Conservation (phyloP, 64 coral and sea anemone species). For the Montipora cactus region DNA sequence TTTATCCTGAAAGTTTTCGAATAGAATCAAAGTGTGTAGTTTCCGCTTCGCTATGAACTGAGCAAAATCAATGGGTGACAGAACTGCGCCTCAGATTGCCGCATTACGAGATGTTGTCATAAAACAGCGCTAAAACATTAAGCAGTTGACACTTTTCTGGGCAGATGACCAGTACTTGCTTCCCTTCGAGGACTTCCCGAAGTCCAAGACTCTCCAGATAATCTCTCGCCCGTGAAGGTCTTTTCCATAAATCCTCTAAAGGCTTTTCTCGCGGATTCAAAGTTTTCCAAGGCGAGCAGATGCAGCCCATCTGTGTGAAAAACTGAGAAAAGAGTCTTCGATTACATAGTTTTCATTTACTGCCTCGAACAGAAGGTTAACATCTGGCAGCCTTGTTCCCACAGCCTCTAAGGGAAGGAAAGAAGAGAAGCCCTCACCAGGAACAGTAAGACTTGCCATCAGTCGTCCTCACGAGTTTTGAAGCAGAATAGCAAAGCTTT, state of each 20-base stretch:
- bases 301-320: conserved; percentile 87
- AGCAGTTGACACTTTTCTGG: conserved; percentile 75
- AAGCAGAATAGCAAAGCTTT: no score
- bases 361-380: accelerated
- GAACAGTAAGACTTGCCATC: no score
- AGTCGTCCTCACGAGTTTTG: no score
- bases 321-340: conserved; percentile 45
- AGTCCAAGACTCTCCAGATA: conserved; percentile 86
- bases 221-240: conserved; percentile 56
- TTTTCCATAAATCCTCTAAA: conserved; percentile 81
- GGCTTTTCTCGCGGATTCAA: conserved; percentile 78
- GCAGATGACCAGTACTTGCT: conserved; percentile 74
- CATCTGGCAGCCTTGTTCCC: no score
- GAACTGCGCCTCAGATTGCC: no score
- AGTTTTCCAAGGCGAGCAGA: conserved; percentile 73
- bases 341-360: no score
- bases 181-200: conserved; percentile 20
- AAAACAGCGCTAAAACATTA: conserved; percentile 89
- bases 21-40: no score
- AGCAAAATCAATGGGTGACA: no score
- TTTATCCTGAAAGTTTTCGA: no score
- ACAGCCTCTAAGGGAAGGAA: no score
- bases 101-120: conserved; percentile 58
- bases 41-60: no score
- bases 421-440: no score